These are phyloP conservation scores for Andrena camellia DNA, from an alignment of 2,888 invertebrate genomes.

Conservation along the genomic window DNA sequence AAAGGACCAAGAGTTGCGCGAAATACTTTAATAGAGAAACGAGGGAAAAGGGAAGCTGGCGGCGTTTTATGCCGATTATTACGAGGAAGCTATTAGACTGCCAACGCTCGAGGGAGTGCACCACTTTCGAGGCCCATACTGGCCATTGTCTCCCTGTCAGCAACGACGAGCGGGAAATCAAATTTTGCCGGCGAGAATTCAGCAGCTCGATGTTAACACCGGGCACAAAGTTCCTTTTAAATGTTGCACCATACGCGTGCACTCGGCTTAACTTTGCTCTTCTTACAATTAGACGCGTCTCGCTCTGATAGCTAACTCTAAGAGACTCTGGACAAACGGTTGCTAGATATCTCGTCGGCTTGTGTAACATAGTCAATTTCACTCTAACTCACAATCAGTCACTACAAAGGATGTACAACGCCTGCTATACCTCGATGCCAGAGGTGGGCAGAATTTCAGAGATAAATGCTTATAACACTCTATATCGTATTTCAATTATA, in stretches of 20 bases:
- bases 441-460: too few species aligned
- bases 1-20: conserved; percentile 31
- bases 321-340: background rate
- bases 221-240: conserved; percentile 8
- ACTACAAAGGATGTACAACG: too few species aligned
- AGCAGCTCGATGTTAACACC: background rate
- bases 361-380: too few species aligned
- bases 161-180: conserved; percentile 43
- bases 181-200: conserved; percentile 36
- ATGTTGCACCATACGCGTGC: background rate
- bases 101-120: conserved; percentile 27
- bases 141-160: conserved; percentile 41
- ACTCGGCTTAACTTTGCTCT: background rate
- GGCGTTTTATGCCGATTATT: conserved; percentile 56
- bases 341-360: background rate
- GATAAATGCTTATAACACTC: too few species aligned
- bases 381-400: too few species aligned
- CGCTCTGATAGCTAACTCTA: too few species aligned
- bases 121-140: conserved; percentile 24
- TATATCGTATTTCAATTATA: too few species aligned
- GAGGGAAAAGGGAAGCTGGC: conserved; percentile 23
- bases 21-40: conserved; percentile 33
- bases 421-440: too few species aligned
- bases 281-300: too few species aligned
- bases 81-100: conserved; percentile 51